These are phyloP conservation scores for Hypotaenidia okinawae DNA, from an alignment of 2,797 vertebrate genomes.

Conservation along the genomic window DNA sequence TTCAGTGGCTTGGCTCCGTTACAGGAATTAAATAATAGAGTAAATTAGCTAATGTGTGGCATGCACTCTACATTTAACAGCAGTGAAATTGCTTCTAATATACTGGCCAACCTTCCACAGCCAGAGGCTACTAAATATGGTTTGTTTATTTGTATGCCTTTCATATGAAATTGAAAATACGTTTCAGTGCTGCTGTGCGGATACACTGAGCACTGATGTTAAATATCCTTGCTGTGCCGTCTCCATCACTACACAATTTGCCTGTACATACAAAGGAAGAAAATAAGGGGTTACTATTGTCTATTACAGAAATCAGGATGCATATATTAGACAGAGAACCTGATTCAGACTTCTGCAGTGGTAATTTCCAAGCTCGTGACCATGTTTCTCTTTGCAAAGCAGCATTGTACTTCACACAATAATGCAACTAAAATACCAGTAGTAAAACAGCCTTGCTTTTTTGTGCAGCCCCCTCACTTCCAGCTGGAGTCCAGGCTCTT, in stretches of 20 bases:
- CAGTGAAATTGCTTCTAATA: neutral
- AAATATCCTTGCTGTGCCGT: neutral
- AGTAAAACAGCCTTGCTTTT: neutral
- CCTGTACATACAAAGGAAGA: neutral
- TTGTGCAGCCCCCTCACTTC: neutral
- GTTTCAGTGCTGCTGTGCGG: neutral
- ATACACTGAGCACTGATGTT: neutral
- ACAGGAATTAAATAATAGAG: neutral
- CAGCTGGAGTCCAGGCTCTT: neutral
- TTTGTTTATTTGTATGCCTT: neutral
- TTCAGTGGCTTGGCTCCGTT: neutral
- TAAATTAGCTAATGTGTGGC: neutral
- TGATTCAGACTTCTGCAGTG: rapidly evolving
- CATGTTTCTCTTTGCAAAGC: neutral
- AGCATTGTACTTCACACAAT: neutral
- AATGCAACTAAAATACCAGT: neutral
- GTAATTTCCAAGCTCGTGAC: neutral
- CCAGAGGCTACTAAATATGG: neutral
- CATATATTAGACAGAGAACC: neutral
- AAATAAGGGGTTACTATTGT: neutral
- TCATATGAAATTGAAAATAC: neutral
- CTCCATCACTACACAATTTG: neutral
- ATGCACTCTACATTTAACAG: neutral
- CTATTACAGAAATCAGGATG: neutral
- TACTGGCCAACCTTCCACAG: neutral